phyloP scores from a whole-genome alignment of 2,113 vertebrate genomes.

The Cranoglanis bouderius region DNA sequence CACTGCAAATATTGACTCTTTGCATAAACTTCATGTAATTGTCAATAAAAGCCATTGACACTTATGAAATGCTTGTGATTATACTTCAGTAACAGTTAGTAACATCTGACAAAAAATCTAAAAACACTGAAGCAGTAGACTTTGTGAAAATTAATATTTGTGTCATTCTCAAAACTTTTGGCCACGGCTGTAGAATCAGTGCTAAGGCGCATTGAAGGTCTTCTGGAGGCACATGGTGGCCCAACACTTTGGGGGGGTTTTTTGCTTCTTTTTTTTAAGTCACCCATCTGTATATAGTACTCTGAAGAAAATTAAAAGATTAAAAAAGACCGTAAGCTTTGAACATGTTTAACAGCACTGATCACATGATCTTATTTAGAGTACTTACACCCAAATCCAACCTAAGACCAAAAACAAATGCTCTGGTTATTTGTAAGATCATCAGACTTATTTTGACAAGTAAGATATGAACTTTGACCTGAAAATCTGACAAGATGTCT shows the following conservation, averaged over 20 bases:
- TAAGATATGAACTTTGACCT: constrained; percentile 64
- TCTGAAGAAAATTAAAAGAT: background rate
- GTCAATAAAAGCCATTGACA: too few relatives aligned
- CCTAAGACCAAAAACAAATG: constrained; percentile 57
- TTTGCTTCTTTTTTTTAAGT: background rate
- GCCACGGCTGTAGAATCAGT: too few relatives aligned
- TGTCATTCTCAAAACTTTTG: too few relatives aligned
- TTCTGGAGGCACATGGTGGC: background rate
- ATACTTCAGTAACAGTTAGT: too few relatives aligned
- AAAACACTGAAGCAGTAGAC: too few relatives aligned
- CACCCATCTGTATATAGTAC: background rate
- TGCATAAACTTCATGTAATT: too few relatives aligned
- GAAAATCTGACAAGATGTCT: constrained; percentile 54
- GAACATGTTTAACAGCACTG: background rate
- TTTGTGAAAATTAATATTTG: too few relatives aligned
- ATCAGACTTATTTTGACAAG: constrained; percentile 72
- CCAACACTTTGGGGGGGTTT: background rate
- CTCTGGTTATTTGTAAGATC: constrained; percentile 53
- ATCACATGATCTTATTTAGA: constrained; percentile 22
- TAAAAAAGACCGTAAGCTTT: background rate
- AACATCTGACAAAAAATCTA: too few relatives aligned
- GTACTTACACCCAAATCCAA: constrained; percentile 34
- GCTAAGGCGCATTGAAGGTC: background rate
- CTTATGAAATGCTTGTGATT: too few relatives aligned
- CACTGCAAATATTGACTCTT: too few relatives aligned